A percentile compares a stretch with the other conserved stretches of the same genome.
These are phyloP conservation scores for Mizuhopecten yessoensis DNA, from an alignment of 1,140 invertebrate genomes.

Conservation along the genomic window DNA sequence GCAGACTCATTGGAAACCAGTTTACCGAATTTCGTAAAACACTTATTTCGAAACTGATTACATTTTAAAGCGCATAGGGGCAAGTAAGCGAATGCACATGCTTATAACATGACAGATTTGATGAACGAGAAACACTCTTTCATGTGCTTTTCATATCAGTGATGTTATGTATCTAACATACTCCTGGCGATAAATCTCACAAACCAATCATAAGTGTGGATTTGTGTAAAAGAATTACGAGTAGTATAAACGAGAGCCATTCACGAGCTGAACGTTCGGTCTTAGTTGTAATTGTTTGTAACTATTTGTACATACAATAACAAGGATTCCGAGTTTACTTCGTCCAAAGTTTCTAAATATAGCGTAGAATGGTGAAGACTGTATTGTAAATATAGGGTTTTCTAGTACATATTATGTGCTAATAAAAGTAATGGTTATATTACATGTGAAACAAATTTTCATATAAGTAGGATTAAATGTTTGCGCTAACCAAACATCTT, in stretches of 20 bases:
- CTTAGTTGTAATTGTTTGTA: background rate
- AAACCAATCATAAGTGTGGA: background rate
- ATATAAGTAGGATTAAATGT: too few relatives aligned
- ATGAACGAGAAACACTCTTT: constrained; percentile 12
- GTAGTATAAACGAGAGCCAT: background rate
- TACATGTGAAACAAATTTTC: too few relatives aligned
- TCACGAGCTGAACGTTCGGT: background rate
- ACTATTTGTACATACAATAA: background rate
- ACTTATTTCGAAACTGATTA: background rate
- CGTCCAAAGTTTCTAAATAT: background rate
- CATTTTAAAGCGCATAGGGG: background rate
- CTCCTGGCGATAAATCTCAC: background rate
- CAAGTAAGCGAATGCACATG: background rate
- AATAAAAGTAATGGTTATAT: too few relatives aligned
- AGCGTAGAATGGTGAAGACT: too few relatives aligned
- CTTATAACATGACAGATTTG: background rate
- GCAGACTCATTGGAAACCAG: background rate
- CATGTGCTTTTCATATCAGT: background rate
- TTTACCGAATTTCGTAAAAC: background rate
- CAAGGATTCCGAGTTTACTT: background rate
- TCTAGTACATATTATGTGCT: too few relatives aligned
- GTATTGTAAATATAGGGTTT: too few relatives aligned
- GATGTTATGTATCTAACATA: background rate
- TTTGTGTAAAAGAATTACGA: background rate
- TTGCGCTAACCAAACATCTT: too few relatives aligned